phyloP scores from a whole-genome alignment of 2,797 vertebrate species.

The Anas capensis region DNA sequence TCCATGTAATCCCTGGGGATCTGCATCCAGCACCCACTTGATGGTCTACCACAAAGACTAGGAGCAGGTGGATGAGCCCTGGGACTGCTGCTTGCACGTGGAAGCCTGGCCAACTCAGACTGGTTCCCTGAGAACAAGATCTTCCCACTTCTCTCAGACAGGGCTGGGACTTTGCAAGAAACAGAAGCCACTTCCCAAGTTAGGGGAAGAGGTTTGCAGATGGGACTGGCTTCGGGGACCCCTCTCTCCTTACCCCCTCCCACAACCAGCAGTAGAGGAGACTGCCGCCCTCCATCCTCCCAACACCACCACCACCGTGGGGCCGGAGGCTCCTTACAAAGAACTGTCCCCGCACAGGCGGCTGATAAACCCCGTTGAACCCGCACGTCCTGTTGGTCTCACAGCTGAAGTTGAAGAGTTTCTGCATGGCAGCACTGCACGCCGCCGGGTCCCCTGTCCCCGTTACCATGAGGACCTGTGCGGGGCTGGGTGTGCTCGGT shows the following conservation, averaged over 20 bases:
- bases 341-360: conserved; percentile 83
- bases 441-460: conserved; percentile 82
- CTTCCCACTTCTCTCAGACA: accelerated
- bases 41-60: neutral
- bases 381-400: conserved; percentile 77
- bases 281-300: accelerated
- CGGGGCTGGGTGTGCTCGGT: neutral
- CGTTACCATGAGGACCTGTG: conserved; percentile 60
- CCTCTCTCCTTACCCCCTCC: neutral
- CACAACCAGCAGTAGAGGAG: neutral
- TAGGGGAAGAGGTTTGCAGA: neutral
- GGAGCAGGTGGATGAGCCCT: neutral
- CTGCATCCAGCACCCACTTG: neutral
- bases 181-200: neutral
- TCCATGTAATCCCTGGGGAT: neutral
- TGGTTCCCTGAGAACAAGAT: no score
- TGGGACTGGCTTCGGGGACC: neutral
- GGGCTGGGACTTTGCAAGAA: accelerated
- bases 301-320: neutral
- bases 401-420: conserved; percentile 85
- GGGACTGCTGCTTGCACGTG: neutral
- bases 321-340: conserved; percentile 75
- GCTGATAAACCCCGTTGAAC: conserved; percentile 86
- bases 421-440: conserved; percentile 78
- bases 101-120: neutral